Base-by-base conservation (phyloP, 2,888 invertebrate genomes). In the Nycteola revayana region DNA sequence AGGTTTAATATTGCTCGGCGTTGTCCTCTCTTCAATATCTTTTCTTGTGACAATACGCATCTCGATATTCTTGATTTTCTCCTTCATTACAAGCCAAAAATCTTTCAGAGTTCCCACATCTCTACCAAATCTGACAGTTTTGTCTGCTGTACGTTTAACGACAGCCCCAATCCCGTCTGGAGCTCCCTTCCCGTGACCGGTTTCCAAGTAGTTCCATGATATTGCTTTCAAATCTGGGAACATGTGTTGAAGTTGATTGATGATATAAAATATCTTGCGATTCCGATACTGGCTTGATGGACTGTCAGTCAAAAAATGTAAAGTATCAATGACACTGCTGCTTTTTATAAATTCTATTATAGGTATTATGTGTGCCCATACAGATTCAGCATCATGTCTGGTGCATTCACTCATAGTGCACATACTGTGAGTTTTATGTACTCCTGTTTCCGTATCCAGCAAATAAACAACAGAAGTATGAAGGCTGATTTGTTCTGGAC, bases 201-300 rank as follows among this genome's bases (percentile, higher is more conserved):
- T 23, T 30, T 41, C 36, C 9, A 22, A 21, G 10, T 36, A 36
- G 30, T 61, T 55, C 54, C 52, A 58, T 10, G 49, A 49, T 30
- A 38, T 9, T 23, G 7, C 23, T 28, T 36, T 31, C 18, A 36
- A 10, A 23, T 36, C 10, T 2, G 36, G 31, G 23, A 25, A 25
- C 9, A 10, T 10, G 10, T 10, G 25, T 7, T 10, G 10, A 10
- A 25, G 11, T 25, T 14, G 33, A 36, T 42, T 40, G 42, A 44
- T 35, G 9, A 32, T 41, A 45, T 36, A 42, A 49, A 53, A 56
- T 44, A 47, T 51, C 14, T 31, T 28, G 46, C 53, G 53, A 26
- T 59, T 55, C 18, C 49, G 36, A 28, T 57, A 57, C 36, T 54
- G 54, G 9, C 48, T 52, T 26, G 38, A 42, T 26, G 49, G 53